Base-by-base conservation (phyloP, 1,140 invertebrate genomes). In the Drosophila baimaii region DNA sequence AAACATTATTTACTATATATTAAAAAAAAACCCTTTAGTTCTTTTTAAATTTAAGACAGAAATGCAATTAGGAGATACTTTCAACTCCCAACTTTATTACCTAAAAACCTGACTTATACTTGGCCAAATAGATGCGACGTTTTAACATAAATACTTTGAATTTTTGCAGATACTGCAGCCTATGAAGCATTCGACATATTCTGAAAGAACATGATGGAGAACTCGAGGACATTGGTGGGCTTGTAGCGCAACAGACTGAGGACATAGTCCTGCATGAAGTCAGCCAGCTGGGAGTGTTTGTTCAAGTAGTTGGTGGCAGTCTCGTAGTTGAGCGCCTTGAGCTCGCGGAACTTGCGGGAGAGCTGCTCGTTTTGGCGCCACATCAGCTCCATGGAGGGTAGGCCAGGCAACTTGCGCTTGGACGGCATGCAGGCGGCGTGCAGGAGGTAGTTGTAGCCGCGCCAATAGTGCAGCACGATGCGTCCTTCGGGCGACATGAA, bases 131-230 rank as follows among this genome's bases (percentile, higher is more conserved):
- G 15, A n/a, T 21, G n/a, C 10, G 9, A 9, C 1, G 0, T 12
- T 49, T 29, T 5, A 29, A 15, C 15, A 12, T 17, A 19, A 58
- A 2, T 1, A 68, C 61, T 23, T 17, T 0, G 0, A 68, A 68
- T 68, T 68, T 68, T 9, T 6, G 2, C 0, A 5, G 10, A 7
- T 12, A 9, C 5, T 9, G 6, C 0, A 17, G 27, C 4, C 29
- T 25, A 23, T 3, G 15, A 10, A 6, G 1, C 13, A 9, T 17
- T 68, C 0, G 65, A 27, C 77, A 91, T 83, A 31, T 91, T 91
- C 27, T 91, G 90, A 19, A 91, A 91, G 37, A 88, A 91, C 73
- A 86, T 83, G 9, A 91, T 81, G 15, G 85, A 83, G 31, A 91
- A 91, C 55, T 91, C 82, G 1, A 91, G 71, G 6, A 91, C 79